Base-by-base conservation (phyloP, 2,888 invertebrate genomes). In the Lottia gigantea region DNA sequence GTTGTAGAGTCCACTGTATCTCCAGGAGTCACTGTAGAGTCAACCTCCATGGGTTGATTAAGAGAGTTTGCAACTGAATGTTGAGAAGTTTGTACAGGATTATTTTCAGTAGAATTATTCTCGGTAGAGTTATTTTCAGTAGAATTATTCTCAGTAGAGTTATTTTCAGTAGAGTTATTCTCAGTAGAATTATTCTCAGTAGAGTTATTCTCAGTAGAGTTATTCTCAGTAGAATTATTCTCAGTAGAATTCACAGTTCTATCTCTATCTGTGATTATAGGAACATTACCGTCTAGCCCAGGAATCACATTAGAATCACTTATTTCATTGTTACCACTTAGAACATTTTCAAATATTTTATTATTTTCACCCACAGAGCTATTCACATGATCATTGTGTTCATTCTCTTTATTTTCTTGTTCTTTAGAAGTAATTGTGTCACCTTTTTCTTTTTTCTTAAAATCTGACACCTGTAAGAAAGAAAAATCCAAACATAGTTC, bases 351-450 rank as follows among this genome's bases (percentile, higher is more conserved):
- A 40, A 40, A 40, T 40, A 40, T 40, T 40, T 40, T 40, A 40
- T 40, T 40, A 11, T 55, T 49, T 25, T 69, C 69, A 61, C 64
- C 65, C 7, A 31, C 40, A 1, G 69, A 69, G 4, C 47, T 49
- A 19, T 69, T 65, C 25, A 69, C 19, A 16, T 40, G 40, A 40
- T 40, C 40, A 40, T 11, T 40, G 40, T 40, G 62, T 47, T 74
- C 76, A 49, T 74, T 74, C 65, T 76, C 76, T 68, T 76, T 77
- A 66, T 77, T 77, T 68, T 77, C 77, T 67, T 74, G 71, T 62
- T 76, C 72, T 26, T 73, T 67, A 45, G 69, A 70, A 1, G 23
- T 69, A 14, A 71, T 71, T 25, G 55, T 46, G 16, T 64, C 62
- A 16, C 67, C 67, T 45, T 73, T 64, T 66, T 70, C 67, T 45